phyloP scores from a whole-genome alignment of 2,797 vertebrate genomes.

The Cirrhinus mrigala region DNA sequence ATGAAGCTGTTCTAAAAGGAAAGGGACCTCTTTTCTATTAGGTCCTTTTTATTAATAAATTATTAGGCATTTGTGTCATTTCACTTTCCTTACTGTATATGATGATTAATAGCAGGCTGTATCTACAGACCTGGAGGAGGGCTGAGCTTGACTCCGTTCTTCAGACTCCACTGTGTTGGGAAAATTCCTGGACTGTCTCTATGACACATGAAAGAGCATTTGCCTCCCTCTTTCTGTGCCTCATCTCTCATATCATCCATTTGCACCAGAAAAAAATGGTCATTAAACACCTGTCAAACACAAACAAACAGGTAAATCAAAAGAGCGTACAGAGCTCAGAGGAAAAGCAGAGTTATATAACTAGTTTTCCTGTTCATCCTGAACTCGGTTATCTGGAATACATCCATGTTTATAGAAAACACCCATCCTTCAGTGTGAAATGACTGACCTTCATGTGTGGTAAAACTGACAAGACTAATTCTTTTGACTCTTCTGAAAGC shows the following conservation, averaged over 20 bases:
- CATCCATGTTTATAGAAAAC: background rate
- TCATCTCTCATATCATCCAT: slow-evolving; percentile 88
- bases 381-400: background rate
- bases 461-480: background rate
- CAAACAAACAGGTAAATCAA: slow-evolving; percentile 5
- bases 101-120: slow-evolving; percentile 5
- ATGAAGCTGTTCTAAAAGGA: background rate
- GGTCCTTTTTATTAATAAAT: background rate
- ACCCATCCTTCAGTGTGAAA: background rate
- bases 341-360: background rate
- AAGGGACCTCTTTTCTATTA: background rate
- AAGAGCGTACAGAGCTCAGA: background rate
- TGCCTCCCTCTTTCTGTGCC: slow-evolving; percentile 65
- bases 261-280: slow-evolving; percentile 90
- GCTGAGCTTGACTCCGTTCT: slow-evolving; percentile 89
- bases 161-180: slow-evolving; percentile 94
- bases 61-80: background rate
- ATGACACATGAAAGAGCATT: slow-evolving; percentile 86
- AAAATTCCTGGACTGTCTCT: slow-evolving; percentile 89
- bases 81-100: background rate
- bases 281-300: slow-evolving; percentile 85
- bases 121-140: slow-evolving; percentile 85
- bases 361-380: background rate
- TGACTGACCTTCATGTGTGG: slow-evolving; percentile 7
- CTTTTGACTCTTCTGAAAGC: background rate